Evolutionary conservation across 2,888 invertebrate genomes (phyloP), one percentile per base, ranked within the genome.

Genomic region (Oegoconia quadripuncta): DNA sequence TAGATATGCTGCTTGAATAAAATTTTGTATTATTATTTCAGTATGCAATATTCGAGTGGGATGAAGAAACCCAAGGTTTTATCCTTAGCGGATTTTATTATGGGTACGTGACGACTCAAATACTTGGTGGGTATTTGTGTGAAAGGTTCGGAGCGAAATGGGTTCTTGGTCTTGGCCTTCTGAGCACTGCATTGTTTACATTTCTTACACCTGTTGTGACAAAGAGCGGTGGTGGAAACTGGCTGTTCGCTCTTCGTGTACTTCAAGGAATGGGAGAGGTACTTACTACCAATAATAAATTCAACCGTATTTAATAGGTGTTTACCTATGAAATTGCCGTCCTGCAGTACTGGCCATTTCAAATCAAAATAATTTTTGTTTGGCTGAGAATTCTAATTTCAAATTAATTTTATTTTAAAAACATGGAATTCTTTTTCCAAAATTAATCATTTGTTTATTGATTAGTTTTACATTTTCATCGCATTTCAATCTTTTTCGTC

Each of bases 111-210:
- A 52, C 93, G 0, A 93, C 93, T 0, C 93, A 94, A 59, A 64
- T 94, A 15, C 94, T 94, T 0, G 94, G 93, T 26, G 94, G 93
- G 35, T 81, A 91, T 44, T 60, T 94, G 34, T 91, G 93, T 0
- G 93, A 93, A 50, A 90, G 82, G 50, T 92, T 91, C 48, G 95
- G 95, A 12, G 94, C 93, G 9, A 94, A 94, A 70, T 91, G 93
- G 75, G 89, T 92, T 2, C 78, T 94, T 25, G 92, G 92, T 0
- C 59, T 92, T 34, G 95, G 94, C 9, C 90, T 94, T 27, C 73
- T 94, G 1, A 90, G 90, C 2, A 93, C 94, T 0, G 93, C 93
- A 0, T 48, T 94, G 2, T 91, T 94, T 50, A 93, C 94, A 0
- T 59, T 94, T 3, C 58, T 93, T 1, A 94, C 94, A 0, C 95